Evolutionary conservation across 1,140 invertebrate genomes (phyloP), one percentile per base, ranked within the genome.

Genomic region (Drosophila funebris): DNA sequence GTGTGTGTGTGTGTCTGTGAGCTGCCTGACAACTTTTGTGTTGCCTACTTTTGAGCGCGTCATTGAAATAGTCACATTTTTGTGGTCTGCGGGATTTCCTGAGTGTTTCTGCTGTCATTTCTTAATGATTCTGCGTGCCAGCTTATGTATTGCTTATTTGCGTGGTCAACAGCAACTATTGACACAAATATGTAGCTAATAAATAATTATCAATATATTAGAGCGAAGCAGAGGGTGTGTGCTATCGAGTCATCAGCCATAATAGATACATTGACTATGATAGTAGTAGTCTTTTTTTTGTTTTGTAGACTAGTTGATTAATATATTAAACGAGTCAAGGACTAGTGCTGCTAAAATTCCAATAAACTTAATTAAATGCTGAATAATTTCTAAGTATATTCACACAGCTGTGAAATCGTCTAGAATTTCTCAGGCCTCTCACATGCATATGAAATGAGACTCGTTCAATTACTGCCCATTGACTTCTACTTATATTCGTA

Each of bases 151-250:
- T 73, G 37, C 62, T 61, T 73, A 64, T 80, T 83, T 63, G 81
- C 81, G 82, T 84, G 80, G 63, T 43, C 58, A 53, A 39, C 29
- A 43, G 46, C 54, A 63, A 75, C 78, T 68, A 72, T 79, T 84
- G 72, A 72, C 16, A 44, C 43, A 56, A 9, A 46, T 29, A 50
- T 39, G 27, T 18, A 36, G 41, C 41, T 33, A 11, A 20, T 46
- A 46, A 20, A 22, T 60, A 20, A 22, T 60, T 18, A 13, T 33
- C 18, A 52, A 33, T 16, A 54, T 33, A 33, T 22, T 20, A 7
- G 5, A 20, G 13, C 24, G 44, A 44, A 4, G 7, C 18, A 4
- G 22, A 48, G 54, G 68, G 68, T 48, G 60, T 57, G 68, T 57
- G 61, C 33, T 66, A 13, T 22, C 16, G n/a, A 33, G 27, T 24